Evolutionary conservation across 1,140 invertebrate genomes (phyloP).

Genomic region (Diabrotica undecimpunctata): DNA sequence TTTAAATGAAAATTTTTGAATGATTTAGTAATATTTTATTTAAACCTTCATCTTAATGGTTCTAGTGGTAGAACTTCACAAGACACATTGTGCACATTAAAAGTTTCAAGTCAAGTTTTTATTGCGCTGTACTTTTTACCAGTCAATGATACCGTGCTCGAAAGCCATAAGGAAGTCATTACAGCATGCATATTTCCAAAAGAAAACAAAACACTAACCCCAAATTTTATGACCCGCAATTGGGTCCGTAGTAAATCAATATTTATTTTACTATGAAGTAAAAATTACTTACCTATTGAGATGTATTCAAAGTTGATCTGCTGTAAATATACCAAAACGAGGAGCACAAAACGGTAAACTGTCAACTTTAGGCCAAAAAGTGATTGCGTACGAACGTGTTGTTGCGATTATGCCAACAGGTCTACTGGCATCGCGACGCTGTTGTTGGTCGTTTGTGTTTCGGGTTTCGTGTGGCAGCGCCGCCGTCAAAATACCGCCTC

Average conservation of each 20-base stretch:
- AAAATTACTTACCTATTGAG: background rate
- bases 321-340: background rate
- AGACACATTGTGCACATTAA: no score
- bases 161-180: no score
- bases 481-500: constrained; percentile 11
- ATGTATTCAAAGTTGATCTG: background rate
- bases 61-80: no score
- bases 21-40: no score
- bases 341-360: background rate
- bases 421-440: constrained; percentile 29
- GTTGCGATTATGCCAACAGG: constrained; percentile 30
- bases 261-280: background rate
- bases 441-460: constrained; percentile 22
- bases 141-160: no score
- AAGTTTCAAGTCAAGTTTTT: no score
- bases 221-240: background rate
- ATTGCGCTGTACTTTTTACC: no score
- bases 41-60: no score
- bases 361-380: constrained; percentile 26
- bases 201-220: background rate
- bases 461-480: constrained; percentile 20
- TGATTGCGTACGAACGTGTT: constrained; percentile 14
- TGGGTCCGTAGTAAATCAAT: background rate
- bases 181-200: no score
- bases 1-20: no score